Evolutionary conservation across 2,888 invertebrate species (phyloP).

Genomic region (Gasteruption jaculator): DNA sequence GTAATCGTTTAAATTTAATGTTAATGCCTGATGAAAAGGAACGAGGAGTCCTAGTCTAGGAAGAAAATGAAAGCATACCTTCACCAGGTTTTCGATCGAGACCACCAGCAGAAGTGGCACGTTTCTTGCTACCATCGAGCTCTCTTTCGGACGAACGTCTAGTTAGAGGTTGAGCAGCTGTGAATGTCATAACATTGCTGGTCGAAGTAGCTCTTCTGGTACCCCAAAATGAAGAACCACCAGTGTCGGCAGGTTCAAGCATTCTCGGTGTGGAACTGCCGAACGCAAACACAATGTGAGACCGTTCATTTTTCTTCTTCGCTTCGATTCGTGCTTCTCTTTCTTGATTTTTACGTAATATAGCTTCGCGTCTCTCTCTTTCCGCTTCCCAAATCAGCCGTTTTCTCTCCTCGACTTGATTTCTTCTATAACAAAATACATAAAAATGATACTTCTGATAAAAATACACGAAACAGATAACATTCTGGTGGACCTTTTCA

Average conservation of each 20-base stretch:
- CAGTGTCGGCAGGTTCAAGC: conserved; percentile 77
- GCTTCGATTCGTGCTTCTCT: conserved; percentile 77
- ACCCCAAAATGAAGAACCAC: conserved; percentile 74
- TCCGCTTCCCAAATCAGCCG: conserved; percentile 86
- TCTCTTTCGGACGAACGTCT: conserved; percentile 83
- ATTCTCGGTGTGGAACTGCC: conserved; percentile 88
- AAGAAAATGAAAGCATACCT: conserved; percentile 51
- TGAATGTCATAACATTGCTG: conserved; percentile 75
- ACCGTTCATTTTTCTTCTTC: conserved; percentile 72
- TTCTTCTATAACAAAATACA: conserved; percentile 38
- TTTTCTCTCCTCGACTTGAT: conserved; percentile 82
- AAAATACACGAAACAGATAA: too few species aligned
- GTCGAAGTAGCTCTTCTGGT: conserved; percentile 86
- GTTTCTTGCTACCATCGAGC: conserved; percentile 71
- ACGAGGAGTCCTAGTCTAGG: conserved; percentile 9
- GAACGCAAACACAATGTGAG: conserved; percentile 76
- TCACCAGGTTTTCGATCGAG: conserved; percentile 64
- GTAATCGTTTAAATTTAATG: too few species aligned
- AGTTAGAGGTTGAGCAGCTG: conserved; percentile 67
- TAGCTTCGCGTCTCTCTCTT: conserved; percentile 78
- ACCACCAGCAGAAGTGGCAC: conserved; percentile 70
- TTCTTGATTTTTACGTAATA: conserved; percentile 80
- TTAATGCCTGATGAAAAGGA: too few species aligned
- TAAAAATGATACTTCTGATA: too few species aligned
- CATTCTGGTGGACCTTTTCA: too few species aligned